phyloP scores from a whole-genome alignment of 2,113 vertebrate species.

The Porphyrio hochstetteri region DNA sequence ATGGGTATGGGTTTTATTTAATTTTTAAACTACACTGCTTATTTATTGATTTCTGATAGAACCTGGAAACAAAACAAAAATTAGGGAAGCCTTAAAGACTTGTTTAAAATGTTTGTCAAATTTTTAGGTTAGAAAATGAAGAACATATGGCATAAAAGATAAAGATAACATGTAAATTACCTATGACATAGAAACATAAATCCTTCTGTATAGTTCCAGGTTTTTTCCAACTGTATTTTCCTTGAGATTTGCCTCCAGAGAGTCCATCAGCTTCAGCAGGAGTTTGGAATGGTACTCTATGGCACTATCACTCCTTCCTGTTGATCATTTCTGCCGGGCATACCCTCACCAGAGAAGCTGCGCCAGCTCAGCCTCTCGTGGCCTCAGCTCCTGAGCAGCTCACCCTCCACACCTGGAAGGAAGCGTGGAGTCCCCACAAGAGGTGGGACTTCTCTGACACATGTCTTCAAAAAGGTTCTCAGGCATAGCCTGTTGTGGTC shows the following conservation, averaged over 20 bases:
- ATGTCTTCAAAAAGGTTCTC: neutral
- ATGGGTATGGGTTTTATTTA: neutral
- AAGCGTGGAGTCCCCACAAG: neutral
- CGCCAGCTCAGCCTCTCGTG: neutral
- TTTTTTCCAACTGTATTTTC: neutral
- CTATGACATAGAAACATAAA: neutral
- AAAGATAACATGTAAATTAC: neutral
- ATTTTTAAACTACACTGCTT: neutral
- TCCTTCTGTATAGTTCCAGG: neutral
- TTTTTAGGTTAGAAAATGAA: neutral
- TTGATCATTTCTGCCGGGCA: neutral
- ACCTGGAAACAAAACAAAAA: neutral
- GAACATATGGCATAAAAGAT: neutral
- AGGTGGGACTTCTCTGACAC: neutral
- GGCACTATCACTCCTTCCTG: neutral
- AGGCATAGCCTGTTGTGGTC: neutral
- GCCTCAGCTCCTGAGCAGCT: neutral
- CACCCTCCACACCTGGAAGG: fast-evolving
- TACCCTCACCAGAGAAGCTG: neutral
- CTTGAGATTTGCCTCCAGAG: neutral
- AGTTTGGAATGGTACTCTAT: neutral
- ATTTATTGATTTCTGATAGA: constrained; percentile 19
- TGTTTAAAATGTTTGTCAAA: neutral
- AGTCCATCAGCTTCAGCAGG: neutral
- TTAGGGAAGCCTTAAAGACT: neutral